Evolutionary conservation across 2,888 invertebrate species (phyloP), one percentile per base, ranked within the genome.

Genomic region (Tolmerus cingulatus): DNA sequence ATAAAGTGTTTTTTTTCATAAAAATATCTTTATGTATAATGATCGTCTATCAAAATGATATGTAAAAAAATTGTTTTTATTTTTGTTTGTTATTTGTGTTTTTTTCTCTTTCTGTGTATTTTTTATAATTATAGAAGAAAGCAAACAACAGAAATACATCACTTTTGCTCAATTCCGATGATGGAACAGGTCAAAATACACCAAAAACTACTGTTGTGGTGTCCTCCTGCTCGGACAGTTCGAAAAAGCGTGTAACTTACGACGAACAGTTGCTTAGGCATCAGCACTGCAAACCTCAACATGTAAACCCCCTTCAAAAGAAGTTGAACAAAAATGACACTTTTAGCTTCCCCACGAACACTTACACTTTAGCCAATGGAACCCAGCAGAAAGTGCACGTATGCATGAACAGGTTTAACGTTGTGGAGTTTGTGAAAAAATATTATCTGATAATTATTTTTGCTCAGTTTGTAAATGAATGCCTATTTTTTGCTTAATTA

Each of bases 171-270:
- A 94, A 93, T 90, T 92, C 92, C 90, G 93, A 94, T 92, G 93
- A 92, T 90, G 93, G 93, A 91, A 92, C 92, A 90, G 94, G 93
- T 89, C 93, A 93, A 91, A 93, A 93, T 92, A 93, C 93, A 91
- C 93, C 94, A 88, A 90, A 89, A 88, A 87, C 90, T 77, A 89
- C 89, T 34, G 89, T 89, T 87, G 88, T 89, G 76, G 89, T 90
- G 84, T 88, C 89, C 82, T 89, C 89, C 86, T 89, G 89, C 87
- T 89, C 89, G 88, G 88, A 89, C 87, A 89, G 77, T 88, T 86
- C 82, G 78, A 88, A 86, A 82, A 89, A 88, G 88, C 87, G 87
- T 88, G 88, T 88, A 66, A 88, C 87, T 87, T 88, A 88, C 85
- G 88, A 89, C 79, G 89, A 87, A 88, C 89, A 88, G 81, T 87